Base-by-base conservation (phyloP, 1,140 invertebrate genomes). In the Contarinia nasturtii region DNA sequence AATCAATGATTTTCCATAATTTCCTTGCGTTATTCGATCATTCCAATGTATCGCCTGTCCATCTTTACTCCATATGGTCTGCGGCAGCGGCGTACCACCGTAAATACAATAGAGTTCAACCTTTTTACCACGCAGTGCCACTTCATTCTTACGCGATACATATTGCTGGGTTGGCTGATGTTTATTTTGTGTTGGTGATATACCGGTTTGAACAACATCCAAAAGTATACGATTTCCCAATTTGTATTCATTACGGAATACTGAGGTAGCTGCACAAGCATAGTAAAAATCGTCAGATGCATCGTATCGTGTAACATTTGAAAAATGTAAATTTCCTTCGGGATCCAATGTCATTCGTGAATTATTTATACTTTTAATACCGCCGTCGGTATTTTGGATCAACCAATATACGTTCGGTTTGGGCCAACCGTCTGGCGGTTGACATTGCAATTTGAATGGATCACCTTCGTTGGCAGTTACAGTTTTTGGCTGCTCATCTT, bases 391-490 rank as follows among this genome's bases (percentile, higher is more conserved):
- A 54, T 82, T 77, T 62, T 88, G 80, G 40, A 90, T 79, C 54
- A 94, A 73, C 90, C 91, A 96, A 60, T 92, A 87, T 1, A 96
- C 87, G 44, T 78, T 83, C 0, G 91, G 91, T 60, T 86, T 91
- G 2, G 91, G 91, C 75, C 87, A 93, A 55, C 91, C 91, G 58
- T 90, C 86, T 1, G 90, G 90, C 2, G 90, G 87, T 56, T 86
- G 76, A 58, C 91, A 96, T 1, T 76, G 76, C 27, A 96, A 60
- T 55, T 85, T 83, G 64, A 82, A 86, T 0, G 89, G 89, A 27
- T 86, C 74, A 11, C 91, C 91, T 66, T 95, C 90, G 14, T 79
- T 71, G 1, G 83, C 87, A 37, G 64, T 70, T 1, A 81, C 46
- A 0, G 75, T 73, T 40, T 74, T 74, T 33, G 64, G 68, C 10